A percentile compares a stretch with the other conserved stretches of the same genome.
phyloP scores from a whole-genome alignment of 1,140 invertebrate species.

The Plutomurus gul region DNA sequence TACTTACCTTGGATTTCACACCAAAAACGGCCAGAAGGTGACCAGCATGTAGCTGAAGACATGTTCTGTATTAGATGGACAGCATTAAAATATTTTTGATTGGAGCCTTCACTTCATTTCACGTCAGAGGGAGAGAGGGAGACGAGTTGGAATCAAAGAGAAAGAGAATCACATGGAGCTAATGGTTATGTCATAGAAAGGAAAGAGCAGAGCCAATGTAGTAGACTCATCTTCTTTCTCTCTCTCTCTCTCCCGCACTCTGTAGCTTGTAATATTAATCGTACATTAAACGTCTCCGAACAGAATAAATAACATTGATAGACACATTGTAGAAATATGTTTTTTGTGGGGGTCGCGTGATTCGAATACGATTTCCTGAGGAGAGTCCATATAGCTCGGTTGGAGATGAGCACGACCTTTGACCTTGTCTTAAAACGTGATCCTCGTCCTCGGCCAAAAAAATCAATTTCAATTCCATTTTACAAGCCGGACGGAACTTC shows the following conservation, averaged over 20 bases:
- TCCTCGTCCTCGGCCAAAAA: slow-evolving; percentile 40
- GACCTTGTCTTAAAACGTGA: slow-evolving; percentile 51
- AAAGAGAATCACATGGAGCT: background rate
- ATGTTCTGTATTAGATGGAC: background rate
- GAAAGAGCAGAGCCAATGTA: too few relatives aligned
- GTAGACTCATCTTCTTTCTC: too few relatives aligned
- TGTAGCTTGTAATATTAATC: slow-evolving; percentile 43
- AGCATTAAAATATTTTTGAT: background rate
- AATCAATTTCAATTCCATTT: slow-evolving; percentile 50
- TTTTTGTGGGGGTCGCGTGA: slow-evolving; percentile 50
- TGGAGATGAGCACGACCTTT: slow-evolving; percentile 53
- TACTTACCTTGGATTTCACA: slow-evolving; percentile 3
- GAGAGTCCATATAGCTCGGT: slow-evolving; percentile 49
- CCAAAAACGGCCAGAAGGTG: slow-evolving; percentile 3
- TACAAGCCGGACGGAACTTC: background rate
- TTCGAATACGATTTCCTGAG: slow-evolving; percentile 48
- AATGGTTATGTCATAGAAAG: background rate
- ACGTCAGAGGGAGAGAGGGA: too few relatives aligned
- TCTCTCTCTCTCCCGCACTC: too few relatives aligned
- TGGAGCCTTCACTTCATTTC: background rate
- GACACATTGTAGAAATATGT: slow-evolving; percentile 48
- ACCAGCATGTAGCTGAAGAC: background rate
- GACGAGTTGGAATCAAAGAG: too few relatives aligned
- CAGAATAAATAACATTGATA: slow-evolving; percentile 49
- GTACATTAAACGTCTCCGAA: slow-evolving; percentile 43